Conservation (phyloP, 1,140 invertebrate species). For the Drosophila suzukii region DNA sequence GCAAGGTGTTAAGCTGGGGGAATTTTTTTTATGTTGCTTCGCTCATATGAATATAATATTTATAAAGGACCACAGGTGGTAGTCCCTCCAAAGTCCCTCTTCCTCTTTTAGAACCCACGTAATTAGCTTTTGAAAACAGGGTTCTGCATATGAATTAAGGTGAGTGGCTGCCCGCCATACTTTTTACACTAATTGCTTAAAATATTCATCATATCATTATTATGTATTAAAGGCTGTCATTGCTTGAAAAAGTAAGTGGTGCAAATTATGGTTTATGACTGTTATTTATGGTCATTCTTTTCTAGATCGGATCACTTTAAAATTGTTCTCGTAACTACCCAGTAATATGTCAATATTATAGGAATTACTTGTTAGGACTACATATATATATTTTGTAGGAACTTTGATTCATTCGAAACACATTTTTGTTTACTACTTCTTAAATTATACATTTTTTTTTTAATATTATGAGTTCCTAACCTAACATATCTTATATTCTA, state of each 20-base stretch:
- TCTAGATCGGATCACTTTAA: neutral
- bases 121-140: slow-evolving; percentile 59
- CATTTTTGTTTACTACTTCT: too few species aligned
- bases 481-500: too few species aligned
- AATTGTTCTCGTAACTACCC: neutral
- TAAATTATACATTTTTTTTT: too few species aligned
- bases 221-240: slow-evolving; percentile 5
- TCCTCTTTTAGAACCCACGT: slow-evolving; percentile 16
- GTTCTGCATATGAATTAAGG: slow-evolving; percentile 54
- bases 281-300: neutral
- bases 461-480: too few species aligned
- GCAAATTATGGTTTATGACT: neutral
- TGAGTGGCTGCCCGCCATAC: slow-evolving; percentile 3
- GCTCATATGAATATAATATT: slow-evolving; percentile 42
- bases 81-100: neutral
- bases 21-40: slow-evolving; percentile 47
- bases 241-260: neutral
- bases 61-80: slow-evolving; percentile 52
- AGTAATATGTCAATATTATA: neutral
- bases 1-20: slow-evolving; percentile 66
- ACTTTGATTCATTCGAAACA: too few species aligned
- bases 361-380: too few species aligned
- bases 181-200: slow-evolving; percentile 18
- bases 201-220: slow-evolving; percentile 20
- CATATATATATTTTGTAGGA: too few species aligned